These are phyloP conservation scores for Aphelinus atriplicis DNA, from an alignment of 1,140 invertebrate genomes.

Conservation along the genomic window DNA sequence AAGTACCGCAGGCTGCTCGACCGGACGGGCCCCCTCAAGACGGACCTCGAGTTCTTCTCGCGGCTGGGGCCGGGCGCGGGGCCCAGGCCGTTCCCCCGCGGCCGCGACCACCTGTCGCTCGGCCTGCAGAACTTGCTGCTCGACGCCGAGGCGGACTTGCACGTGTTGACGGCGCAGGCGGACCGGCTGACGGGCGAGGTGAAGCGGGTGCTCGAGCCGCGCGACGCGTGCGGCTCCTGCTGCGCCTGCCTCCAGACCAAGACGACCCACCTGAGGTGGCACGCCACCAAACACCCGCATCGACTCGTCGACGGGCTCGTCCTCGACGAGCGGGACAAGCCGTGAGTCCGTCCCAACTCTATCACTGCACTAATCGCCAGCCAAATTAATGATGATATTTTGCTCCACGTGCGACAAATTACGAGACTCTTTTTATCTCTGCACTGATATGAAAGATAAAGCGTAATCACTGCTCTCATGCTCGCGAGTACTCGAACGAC, in stretches of 20 bases:
- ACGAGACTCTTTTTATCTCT: neutral
- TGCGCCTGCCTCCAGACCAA: constrained; percentile 53
- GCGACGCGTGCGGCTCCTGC: constrained; percentile 50
- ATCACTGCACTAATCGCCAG: no score
- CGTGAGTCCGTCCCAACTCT: constrained; percentile 28
- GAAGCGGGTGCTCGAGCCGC: constrained; percentile 38
- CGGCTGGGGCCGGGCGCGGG: constrained; percentile 38
- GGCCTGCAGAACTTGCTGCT: constrained; percentile 54
- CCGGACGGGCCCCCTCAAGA: neutral
- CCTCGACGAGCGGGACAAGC: constrained; percentile 41
- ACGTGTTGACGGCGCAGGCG: constrained; percentile 43
- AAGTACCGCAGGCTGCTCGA: constrained; percentile 28
- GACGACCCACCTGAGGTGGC: constrained; percentile 45
- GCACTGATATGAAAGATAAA: neutral
- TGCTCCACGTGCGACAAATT: no score
- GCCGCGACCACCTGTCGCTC: constrained; percentile 53
- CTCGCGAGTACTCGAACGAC: no score
- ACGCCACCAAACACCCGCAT: constrained; percentile 44
- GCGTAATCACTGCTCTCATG: no score
- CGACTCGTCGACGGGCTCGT: constrained; percentile 45
- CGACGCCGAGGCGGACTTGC: constrained; percentile 49
- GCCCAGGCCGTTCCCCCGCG: constrained; percentile 45
- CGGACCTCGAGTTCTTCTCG: constrained; percentile 47
- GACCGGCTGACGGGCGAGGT: constrained; percentile 48
- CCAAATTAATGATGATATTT: no score